A percentile compares a stretch with the other conserved stretches of the same genome.
Conservation (phyloP, 2,113 vertebrate genomes). For the Prionailurus bengalensis region DNA sequence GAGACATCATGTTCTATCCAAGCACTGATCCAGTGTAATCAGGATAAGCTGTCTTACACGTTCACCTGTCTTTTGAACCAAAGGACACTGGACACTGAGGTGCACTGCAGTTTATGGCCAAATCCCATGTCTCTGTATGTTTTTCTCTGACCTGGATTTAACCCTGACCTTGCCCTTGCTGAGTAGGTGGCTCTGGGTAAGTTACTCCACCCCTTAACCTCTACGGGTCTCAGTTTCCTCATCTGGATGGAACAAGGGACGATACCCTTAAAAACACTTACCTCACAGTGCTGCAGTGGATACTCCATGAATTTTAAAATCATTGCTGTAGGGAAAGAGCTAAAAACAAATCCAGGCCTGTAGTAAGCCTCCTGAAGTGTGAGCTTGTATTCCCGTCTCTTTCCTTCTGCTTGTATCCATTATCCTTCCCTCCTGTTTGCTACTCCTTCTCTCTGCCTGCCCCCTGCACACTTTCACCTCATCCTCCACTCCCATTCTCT, state of each 20-base stretch:
- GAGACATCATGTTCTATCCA: background rate
- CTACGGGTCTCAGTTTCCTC: background rate
- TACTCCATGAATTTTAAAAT: background rate
- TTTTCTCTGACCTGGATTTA: background rate
- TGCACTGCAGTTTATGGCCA: background rate
- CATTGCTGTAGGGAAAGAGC: background rate
- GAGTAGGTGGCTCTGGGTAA: background rate
- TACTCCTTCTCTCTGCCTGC: background rate
- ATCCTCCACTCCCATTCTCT: background rate
- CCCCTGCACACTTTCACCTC: background rate
- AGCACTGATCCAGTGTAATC: background rate
- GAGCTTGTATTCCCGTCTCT: background rate
- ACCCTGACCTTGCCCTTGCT: background rate
- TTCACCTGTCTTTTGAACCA: background rate
- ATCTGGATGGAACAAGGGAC: background rate
- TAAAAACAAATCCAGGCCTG: background rate
- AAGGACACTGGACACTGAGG: background rate
- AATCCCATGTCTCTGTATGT: background rate
- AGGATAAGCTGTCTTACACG: background rate
- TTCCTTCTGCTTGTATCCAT: background rate
- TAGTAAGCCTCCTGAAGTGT: background rate
- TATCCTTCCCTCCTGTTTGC: background rate
- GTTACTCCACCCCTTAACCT: background rate
- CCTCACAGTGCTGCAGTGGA: background rate
- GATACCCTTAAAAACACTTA: background rate